These are phyloP conservation scores for Erythrolamprus reginae DNA, from an alignment of 2,113 vertebrate genomes.

Conservation along the genomic window DNA sequence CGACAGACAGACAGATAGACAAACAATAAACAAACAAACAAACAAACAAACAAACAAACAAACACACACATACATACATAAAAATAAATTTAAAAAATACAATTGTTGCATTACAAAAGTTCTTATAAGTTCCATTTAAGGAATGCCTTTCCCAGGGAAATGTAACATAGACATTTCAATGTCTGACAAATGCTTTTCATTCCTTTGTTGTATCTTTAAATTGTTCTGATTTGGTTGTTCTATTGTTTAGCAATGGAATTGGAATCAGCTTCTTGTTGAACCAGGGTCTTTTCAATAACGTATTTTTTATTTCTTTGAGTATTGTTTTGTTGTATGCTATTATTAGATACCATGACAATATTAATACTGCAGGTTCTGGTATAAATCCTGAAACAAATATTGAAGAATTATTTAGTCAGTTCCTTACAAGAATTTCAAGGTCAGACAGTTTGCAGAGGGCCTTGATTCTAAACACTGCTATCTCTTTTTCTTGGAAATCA, in stretches of 20 bases:
- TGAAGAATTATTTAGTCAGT: neutral
- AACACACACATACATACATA: too few species aligned
- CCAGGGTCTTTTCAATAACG: neutral
- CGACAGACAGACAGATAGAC: too few species aligned
- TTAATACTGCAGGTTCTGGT: neutral
- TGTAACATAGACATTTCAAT: neutral
- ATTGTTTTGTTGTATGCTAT: neutral
- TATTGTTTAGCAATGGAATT: neutral
- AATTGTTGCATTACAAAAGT: neutral
- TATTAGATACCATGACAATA: neutral
- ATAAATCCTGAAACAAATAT: neutral
- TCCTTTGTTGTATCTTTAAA: neutral
- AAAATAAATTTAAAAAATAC: too few species aligned
- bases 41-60: too few species aligned
- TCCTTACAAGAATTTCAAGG: neutral
- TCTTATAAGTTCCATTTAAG: neutral
- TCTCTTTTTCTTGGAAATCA: neutral
- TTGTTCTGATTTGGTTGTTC: neutral
- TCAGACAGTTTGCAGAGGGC: neutral
- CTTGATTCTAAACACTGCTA: neutral
- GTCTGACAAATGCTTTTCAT: neutral
- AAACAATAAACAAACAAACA: too few species aligned
- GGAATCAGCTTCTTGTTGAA: neutral
- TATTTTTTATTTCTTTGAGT: neutral
- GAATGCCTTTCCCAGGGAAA: neutral